Base-by-base conservation (phyloP, 2,888 invertebrate genomes). In the Pandemis corylana region DNA sequence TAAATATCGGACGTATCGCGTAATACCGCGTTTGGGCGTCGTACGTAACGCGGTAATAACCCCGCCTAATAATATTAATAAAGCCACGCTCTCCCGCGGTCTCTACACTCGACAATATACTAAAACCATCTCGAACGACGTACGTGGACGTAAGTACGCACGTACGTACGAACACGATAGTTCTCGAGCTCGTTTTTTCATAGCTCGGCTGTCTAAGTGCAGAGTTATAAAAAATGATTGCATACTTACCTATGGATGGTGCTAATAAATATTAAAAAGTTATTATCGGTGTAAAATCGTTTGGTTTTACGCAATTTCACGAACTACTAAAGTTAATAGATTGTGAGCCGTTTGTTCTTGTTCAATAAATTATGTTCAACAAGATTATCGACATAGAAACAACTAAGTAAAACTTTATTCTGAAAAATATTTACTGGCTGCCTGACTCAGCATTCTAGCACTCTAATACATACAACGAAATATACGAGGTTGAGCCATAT, bases 41-140 rank as follows among this genome's bases (percentile, higher is more conserved):
- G 76, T 80, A 78, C 72, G 76, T 80, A 78, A 78, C 76, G 71
- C 75, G 76, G 74, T 66, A 59, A 67, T 75, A 63, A 67, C 51
- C 53, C 51, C 61, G 56, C 41, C 62, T 80, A 80, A 83, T 83
- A 80, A 83, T 87, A 86, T 84, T 85, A 85, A 86, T 84, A 86
- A 81, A 81, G 78, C 76, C 42, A 72, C 75, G 81, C 86, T 88
- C 89, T 89, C 89, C 89, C 89, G 84, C 87, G 81, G 83, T 81
- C 28, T 62, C 53, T 49, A 42, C 59, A 53, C 72, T 63, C 68
- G 41, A 20, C 42, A 62, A 53, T 69, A 36, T 49, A 61, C 51
- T 67, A 65, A 49, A 65, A 65, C 49, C 65, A 28, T 28, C 28
- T 20, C 46, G 46, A 46, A 4, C 46, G 28, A 28, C 5, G 9